Conservation (phyloP, 1,140 invertebrate genomes). For the Drosophila suzukii region DNA sequence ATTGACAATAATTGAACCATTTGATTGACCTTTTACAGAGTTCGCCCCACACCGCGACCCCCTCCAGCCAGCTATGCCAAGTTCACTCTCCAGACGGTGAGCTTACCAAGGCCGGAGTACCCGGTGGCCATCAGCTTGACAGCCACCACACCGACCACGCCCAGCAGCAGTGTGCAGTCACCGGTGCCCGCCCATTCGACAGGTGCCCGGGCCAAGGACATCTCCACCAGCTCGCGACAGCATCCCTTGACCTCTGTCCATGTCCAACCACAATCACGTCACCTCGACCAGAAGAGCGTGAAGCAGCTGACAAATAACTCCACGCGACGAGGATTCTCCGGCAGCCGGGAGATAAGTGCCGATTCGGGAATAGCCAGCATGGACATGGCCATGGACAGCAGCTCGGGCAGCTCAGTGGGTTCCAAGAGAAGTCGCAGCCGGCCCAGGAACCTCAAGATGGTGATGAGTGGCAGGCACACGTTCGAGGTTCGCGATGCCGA, state of each 20-base stretch:
- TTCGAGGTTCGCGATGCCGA: slow-evolving; percentile 87
- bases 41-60: slow-evolving; percentile 71
- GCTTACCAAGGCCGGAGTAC: slow-evolving; percentile 89
- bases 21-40: slow-evolving; percentile 28
- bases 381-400: slow-evolving; percentile 84
- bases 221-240: slow-evolving; percentile 18
- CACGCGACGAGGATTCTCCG: slow-evolving; percentile 84
- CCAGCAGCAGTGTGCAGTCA: slow-evolving; percentile 70
- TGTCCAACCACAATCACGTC: slow-evolving; percentile 50
- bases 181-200: slow-evolving; percentile 56
- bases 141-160: slow-evolving; percentile 76
- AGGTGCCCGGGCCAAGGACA: slow-evolving; percentile 58
- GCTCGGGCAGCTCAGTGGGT: slow-evolving; percentile 74
- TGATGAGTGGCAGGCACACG: slow-evolving; percentile 86
- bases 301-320: slow-evolving; percentile 90
- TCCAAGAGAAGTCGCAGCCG: slow-evolving; percentile 80
- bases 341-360: slow-evolving; percentile 85
- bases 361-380: slow-evolving; percentile 88
- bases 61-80: slow-evolving; percentile 84
- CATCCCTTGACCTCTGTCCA: slow-evolving; percentile 72
- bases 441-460: slow-evolving; percentile 86
- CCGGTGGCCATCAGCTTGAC: slow-evolving; percentile 86
- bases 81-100: slow-evolving; percentile 90
- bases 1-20: background rate
- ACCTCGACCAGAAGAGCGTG: slow-evolving; percentile 88